phyloP scores from a whole-genome alignment of 2,113 vertebrate genomes.

The Crotophaga sulcirostris region DNA sequence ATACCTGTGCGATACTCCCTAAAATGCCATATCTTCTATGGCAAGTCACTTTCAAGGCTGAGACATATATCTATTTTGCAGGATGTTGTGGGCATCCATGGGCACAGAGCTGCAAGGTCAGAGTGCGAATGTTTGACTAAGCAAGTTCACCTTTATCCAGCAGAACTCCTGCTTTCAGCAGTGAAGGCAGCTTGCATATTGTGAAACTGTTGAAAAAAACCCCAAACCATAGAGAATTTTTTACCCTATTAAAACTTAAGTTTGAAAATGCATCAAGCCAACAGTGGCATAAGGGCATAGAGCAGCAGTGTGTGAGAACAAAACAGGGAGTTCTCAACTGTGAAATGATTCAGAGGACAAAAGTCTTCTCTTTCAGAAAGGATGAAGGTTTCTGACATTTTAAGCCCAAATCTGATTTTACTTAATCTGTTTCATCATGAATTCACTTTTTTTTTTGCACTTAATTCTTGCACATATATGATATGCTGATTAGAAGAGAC shows the following conservation, averaged over 20 bases:
- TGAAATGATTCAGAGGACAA: not conserved
- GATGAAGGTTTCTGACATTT: not conserved
- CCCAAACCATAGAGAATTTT: not conserved
- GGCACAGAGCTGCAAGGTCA: not conserved
- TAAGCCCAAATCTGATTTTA: not conserved
- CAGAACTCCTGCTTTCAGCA: not conserved
- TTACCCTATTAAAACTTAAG: not conserved
- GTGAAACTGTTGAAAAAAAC: not conserved
- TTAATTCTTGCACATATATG: not conserved
- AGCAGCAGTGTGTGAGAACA: not conserved
- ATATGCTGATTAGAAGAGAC: not conserved
- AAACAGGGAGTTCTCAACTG: not conserved
- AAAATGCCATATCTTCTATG: not conserved
- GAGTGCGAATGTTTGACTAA: not conserved
- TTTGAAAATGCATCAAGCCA: not conserved
- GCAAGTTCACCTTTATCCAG: not conserved
- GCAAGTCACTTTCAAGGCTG: not conserved
- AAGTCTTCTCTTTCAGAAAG: not conserved
- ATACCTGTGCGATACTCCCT: not conserved
- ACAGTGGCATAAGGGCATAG: not conserved
- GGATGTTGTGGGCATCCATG: not conserved
- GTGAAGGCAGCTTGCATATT: not conserved
- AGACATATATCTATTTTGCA: accelerated
- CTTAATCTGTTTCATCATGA: not conserved
- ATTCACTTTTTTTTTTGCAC: not conserved